Base-by-base conservation (phyloP, 2,888 invertebrate species). In the Trichopria drosophilae region DNA sequence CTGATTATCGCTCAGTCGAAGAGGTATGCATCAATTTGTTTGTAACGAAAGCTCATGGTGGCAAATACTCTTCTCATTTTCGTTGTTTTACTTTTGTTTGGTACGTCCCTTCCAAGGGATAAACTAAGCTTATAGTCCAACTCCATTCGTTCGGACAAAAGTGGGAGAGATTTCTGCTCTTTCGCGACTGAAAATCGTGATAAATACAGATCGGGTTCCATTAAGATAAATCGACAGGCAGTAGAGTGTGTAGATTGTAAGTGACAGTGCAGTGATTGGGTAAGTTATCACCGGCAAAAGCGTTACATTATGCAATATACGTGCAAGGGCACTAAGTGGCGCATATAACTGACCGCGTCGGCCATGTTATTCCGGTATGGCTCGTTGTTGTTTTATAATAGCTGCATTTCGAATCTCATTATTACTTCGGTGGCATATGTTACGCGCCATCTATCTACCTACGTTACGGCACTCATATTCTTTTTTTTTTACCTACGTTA, bases 151-250 rank as follows among this genome's bases (percentile, higher is more conserved):
- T n/a, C n/a, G n/a, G n/a, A n/a, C n/a, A n/a, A n/a, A n/a, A n/a
- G 26, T 28, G 42, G 40, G 53, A 62, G 62, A 66, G 63, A 65
- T 64, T 66, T 67, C 51, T 66, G 57, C 57, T 51, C 53, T 55
- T 57, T 61, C 47, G 64, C 57, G 61, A 67, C 61, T 69, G 68
- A 68, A 70, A 69, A 70, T 65, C 66, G 64, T 67, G 69, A 71
- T 71, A 69, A 71, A 71, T 69, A 71, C 71, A 68, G 63, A 68
- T 69, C 65, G 61, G 60, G 63, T 64, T 64, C 63, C 67, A 71
- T 71, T 71, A 71, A 69, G 68, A 71, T 69, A 68, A 71, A 71
- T 71, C 68, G 70, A 65, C 63, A 63, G 64, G 64, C 67, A 65
- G 68, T 66, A 65, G 66, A 66, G 61, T 62, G 59, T 57, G 65